phyloP scores from a whole-genome alignment of 2,113 vertebrate species.

The Cyphomyrus discorhynchus region DNA sequence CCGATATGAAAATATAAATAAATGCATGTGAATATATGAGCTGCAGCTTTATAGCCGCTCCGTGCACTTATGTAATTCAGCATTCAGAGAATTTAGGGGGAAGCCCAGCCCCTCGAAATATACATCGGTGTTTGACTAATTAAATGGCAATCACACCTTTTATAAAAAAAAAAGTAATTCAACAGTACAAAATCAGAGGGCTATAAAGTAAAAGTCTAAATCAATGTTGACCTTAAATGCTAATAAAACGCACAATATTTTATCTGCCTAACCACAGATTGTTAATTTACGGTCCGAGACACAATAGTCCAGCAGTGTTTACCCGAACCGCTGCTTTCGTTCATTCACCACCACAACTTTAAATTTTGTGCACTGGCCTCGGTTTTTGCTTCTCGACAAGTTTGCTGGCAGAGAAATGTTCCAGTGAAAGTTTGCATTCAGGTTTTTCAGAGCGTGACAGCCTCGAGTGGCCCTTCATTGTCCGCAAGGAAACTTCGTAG shows the following conservation, averaged over 20 bases:
- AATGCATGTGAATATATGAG: neutral
- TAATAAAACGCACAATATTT: neutral
- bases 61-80: neutral
- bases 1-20: neutral
- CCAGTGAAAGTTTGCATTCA: constrained; percentile 56
- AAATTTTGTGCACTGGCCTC: neutral
- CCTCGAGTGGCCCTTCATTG: constrained; percentile 59
- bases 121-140: neutral
- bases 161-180: neutral
- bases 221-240: neutral
- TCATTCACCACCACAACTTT: neutral
- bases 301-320: neutral
- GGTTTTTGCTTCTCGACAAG: constrained; percentile 28
- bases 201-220: neutral
- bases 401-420: constrained; percentile 48
- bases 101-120: neutral
- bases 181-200: neutral
- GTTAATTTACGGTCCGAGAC: neutral
- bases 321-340: neutral
- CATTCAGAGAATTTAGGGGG: neutral
- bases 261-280: neutral
- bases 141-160: neutral
- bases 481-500: constrained; percentile 46
- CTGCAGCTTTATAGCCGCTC: neutral
- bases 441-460: constrained; percentile 49